A percentile compares a stretch with the other conserved stretches of the same genome.
These are phyloP conservation scores for Paracyclopina nana DNA, from an alignment of 1,140 invertebrate species.

Conservation along the genomic window DNA sequence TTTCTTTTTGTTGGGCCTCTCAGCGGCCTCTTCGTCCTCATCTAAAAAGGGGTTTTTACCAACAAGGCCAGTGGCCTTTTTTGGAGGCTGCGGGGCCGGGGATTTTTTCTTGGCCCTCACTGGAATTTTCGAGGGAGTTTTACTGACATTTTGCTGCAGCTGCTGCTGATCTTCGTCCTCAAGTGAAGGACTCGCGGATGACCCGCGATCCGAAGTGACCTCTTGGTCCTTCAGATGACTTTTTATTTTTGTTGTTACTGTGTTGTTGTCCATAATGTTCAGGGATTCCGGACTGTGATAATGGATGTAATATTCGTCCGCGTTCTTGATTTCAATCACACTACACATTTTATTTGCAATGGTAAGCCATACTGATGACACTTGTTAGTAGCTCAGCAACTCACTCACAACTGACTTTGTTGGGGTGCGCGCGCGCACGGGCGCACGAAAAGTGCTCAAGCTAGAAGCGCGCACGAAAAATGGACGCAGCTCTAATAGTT, in stretches of 20 bases:
- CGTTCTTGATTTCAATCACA: slow-evolving; percentile 17
- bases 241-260: background rate
- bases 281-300: slow-evolving; percentile 15
- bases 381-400: background rate
- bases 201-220: slow-evolving; percentile 2
- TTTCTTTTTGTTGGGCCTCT: too few relatives aligned
- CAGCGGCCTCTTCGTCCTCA: too few relatives aligned
- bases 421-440: background rate
- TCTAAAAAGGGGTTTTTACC: too few relatives aligned
- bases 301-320: slow-evolving; percentile 15
- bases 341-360: slow-evolving; percentile 13
- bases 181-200: too few relatives aligned
- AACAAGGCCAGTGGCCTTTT: too few relatives aligned
- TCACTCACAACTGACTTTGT: background rate
- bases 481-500: too few relatives aligned
- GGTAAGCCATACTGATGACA: background rate
- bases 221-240: background rate
- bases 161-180: too few relatives aligned
- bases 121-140: too few relatives aligned
- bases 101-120: too few relatives aligned
- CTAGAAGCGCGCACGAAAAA: background rate
- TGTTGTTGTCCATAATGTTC: too few relatives aligned
- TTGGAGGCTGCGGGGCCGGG: too few relatives aligned
- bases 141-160: too few relatives aligned
- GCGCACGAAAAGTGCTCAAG: background rate